These are phyloP conservation scores for Casuarius casuarius DNA, from an alignment of 2,113 vertebrate genomes.

Conservation along the genomic window DNA sequence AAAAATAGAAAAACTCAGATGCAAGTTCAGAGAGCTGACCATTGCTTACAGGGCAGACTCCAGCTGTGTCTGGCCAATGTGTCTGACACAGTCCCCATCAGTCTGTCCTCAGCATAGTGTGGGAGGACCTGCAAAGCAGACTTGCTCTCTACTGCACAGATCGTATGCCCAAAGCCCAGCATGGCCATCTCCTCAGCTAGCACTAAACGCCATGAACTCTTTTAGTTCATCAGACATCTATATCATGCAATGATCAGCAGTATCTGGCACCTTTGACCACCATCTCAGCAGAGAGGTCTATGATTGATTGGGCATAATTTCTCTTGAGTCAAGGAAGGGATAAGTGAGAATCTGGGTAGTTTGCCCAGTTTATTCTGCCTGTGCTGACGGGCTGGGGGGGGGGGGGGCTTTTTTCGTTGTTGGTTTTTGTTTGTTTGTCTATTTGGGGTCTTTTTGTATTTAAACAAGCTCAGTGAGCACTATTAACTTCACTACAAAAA, in stretches of 20 bases:
- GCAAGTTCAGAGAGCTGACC: too few species aligned
- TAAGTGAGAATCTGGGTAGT: neutral
- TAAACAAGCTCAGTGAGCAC: neutral
- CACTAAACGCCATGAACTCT: neutral
- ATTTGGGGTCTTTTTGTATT: neutral
- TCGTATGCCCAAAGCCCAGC: neutral
- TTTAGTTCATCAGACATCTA: neutral
- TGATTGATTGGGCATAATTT: neutral
- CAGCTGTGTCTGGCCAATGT: neutral
- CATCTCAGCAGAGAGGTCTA: neutral
- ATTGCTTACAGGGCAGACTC: neutral
- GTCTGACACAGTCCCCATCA: rapidly evolving
- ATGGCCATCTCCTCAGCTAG: rapidly evolving
- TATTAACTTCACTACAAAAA: neutral
- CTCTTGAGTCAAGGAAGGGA: neutral
- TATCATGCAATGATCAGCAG: neutral
- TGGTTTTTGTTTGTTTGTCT: neutral
- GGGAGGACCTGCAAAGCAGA: neutral
- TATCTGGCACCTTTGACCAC: neutral
- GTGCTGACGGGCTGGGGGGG: neutral
- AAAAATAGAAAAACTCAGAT: neutral
- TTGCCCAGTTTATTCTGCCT: neutral
- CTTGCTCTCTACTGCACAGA: neutral
- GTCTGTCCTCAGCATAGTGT: rapidly evolving
- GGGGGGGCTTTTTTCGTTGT: rapidly evolving